phyloP scores from a whole-genome alignment of 2,888 invertebrate genomes.

The Macaria liturata region DNA sequence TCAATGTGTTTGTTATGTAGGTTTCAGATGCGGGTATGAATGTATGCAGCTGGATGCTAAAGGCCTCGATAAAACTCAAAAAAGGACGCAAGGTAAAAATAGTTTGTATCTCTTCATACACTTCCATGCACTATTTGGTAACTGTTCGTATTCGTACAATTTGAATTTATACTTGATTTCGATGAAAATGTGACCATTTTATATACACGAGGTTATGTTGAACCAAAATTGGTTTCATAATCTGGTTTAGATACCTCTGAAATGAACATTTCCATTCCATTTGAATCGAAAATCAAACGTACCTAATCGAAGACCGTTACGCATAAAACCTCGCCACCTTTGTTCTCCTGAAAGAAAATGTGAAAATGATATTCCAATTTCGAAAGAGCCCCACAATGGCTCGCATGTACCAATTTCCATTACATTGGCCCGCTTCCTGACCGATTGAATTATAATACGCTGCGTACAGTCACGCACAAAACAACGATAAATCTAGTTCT shows the following conservation, averaged over 20 bases:
- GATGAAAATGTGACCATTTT: too few relatives aligned
- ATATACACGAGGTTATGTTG: too few relatives aligned
- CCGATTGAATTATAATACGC: slow-evolving; percentile 42
- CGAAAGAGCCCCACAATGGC: slow-evolving; percentile 8
- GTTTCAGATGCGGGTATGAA: too few relatives aligned
- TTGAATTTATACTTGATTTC: too few relatives aligned
- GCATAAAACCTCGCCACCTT: slow-evolving; percentile 2
- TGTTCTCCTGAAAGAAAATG: slow-evolving; percentile 3
- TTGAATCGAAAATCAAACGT: not conserved
- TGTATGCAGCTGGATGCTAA: too few relatives aligned
- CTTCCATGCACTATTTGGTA: too few relatives aligned
- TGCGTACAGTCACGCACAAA: slow-evolving; percentile 51
- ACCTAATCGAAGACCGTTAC: not conserved
- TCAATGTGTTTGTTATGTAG: too few relatives aligned
- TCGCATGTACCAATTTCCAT: slow-evolving; percentile 18
- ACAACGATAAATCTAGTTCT: slow-evolving; percentile 63
- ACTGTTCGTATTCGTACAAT: too few relatives aligned
- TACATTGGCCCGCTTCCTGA: slow-evolving; percentile 29
- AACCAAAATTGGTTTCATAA: too few relatives aligned
- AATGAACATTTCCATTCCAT: not conserved
- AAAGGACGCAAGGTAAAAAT: too few relatives aligned
- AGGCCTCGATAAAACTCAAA: too few relatives aligned
- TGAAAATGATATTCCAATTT: slow-evolving; percentile 18
- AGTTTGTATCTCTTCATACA: too few relatives aligned
- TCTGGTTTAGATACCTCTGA: not conserved